Evolutionary conservation across 2,113 vertebrate genomes (phyloP), one percentile per base, ranked within the genome.

Genomic region (Dunckerocampus dactyliophorus): DNA sequence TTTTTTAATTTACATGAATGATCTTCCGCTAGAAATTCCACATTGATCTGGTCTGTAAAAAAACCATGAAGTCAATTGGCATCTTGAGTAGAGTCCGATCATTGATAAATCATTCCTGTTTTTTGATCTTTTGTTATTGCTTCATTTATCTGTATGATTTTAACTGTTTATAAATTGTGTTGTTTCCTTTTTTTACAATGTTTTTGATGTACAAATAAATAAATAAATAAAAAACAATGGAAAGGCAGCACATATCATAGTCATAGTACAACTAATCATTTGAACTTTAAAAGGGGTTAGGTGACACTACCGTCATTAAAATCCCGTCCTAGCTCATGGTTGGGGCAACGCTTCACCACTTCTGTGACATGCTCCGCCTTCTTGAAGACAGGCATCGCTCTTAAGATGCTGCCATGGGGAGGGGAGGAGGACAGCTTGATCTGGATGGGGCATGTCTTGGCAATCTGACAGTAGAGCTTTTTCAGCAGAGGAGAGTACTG

Each of bases 391-490:
- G 97, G 96, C 97, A 99, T 98, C 79, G 95, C 96, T 21, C 96
- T 90, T 82, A 99, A 87, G 67, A 94, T 90, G 34, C 95, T 94
- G 79, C 94, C 96, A 0, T 94, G 94, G 0, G 97, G 96, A 0
- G 97, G 95, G 0, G 90, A 86, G 0, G 89, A 87, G 22, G 93
- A 90, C 65, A 99, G 91, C 78, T 98, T 98, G 89, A 98, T 91
- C 89, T 99, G 97, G 88, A 99, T 97, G 43, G 97, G 97, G 5
- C 97, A 99, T 0, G 97, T 99, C 82, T 99, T 99, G 54, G 97
- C 95, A 0, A 99, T 99, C 79, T 99, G 97, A 81, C 97, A 99
- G 91, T 99, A 99, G 49, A 99, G 93, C 62, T 99, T 99, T 92
- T 99, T 99, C 87, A 99, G 86, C 81, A 98, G 78, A 0, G 96